A percentile compares a stretch with the other conserved stretches of the same genome.
Evolutionary conservation across 2,113 vertebrate genomes (phyloP).

Genomic region (Eidolon helvum): DNA sequence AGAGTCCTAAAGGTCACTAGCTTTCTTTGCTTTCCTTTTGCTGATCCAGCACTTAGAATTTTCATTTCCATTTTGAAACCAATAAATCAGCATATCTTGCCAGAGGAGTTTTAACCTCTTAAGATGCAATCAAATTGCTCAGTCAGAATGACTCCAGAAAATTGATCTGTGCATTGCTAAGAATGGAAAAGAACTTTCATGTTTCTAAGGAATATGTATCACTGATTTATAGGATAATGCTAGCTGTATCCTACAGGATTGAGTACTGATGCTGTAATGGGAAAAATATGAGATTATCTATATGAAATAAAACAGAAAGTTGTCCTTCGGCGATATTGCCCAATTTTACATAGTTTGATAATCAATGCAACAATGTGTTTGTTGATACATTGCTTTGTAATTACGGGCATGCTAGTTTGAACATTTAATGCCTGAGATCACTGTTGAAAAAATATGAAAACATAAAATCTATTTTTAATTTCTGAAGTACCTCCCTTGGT

Average conservation of each 20-base stretch:
- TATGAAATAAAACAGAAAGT: neutral
- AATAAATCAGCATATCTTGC: slow-evolving; percentile 75
- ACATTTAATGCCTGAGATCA: neutral
- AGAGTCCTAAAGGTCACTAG: slow-evolving; percentile 39
- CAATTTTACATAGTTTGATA: neutral
- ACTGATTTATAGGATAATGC: slow-evolving; percentile 39
- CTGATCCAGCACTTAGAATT: slow-evolving; percentile 70
- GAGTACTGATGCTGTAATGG: neutral
- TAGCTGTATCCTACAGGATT: neutral
- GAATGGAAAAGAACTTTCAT: slow-evolving; percentile 20
- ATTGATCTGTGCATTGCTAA: slow-evolving; percentile 62
- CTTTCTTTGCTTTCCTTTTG: slow-evolving; percentile 49
- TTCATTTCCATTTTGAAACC: slow-evolving; percentile 75
- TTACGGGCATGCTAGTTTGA: neutral
- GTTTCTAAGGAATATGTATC: slow-evolving; percentile 40
- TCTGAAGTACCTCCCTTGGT: neutral
- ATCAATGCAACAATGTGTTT: neutral
- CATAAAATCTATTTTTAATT: neutral
- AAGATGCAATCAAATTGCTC: slow-evolving; percentile 69
- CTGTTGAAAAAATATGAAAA: neutral
- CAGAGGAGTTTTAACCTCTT: slow-evolving; percentile 74
- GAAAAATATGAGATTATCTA: neutral
- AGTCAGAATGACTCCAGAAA: slow-evolving; percentile 67
- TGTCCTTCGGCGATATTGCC: neutral
- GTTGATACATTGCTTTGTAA: neutral